phyloP scores from a whole-genome alignment of 2,888 invertebrate genomes.

The Neoitamus cyanurus region DNA sequence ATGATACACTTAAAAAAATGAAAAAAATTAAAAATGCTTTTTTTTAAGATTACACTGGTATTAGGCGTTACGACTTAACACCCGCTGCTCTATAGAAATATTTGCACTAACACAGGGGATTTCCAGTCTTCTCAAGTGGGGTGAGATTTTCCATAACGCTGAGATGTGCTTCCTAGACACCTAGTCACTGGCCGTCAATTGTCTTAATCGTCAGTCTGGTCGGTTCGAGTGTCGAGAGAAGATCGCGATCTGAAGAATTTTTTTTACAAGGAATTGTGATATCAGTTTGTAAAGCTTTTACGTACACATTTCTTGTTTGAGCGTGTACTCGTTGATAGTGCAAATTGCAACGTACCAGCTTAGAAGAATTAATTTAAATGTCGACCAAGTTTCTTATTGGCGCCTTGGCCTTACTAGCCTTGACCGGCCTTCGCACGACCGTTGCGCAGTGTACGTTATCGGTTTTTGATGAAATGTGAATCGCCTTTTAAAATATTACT shows the following conservation, averaged over 20 bases:
- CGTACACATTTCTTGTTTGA: background rate
- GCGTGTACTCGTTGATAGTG: background rate
- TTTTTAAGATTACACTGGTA: too few relatives aligned
- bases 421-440: conserved; percentile 1
- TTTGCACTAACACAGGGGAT: too few relatives aligned
- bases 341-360: background rate
- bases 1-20: too few relatives aligned
- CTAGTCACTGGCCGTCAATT: background rate
- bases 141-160: background rate
- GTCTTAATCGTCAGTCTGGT: conserved; percentile 14
- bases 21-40: too few relatives aligned
- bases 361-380: background rate
- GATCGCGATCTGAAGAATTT: conserved; percentile 5
- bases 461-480: background rate
- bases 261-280: background rate
- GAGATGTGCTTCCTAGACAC: background rate
- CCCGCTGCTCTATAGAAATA: too few relatives aligned
- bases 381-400: background rate
- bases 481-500: background rate
- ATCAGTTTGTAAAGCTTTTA: background rate
- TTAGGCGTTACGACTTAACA: too few relatives aligned
- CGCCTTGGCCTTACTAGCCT: background rate
- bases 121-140: background rate
- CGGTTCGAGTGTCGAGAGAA: conserved; percentile 9
- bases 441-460: conserved; percentile 35